These are phyloP conservation scores for Otolemur crassicaudatus DNA, from an alignment of 2,797 vertebrate genomes.

Conservation along the genomic window DNA sequence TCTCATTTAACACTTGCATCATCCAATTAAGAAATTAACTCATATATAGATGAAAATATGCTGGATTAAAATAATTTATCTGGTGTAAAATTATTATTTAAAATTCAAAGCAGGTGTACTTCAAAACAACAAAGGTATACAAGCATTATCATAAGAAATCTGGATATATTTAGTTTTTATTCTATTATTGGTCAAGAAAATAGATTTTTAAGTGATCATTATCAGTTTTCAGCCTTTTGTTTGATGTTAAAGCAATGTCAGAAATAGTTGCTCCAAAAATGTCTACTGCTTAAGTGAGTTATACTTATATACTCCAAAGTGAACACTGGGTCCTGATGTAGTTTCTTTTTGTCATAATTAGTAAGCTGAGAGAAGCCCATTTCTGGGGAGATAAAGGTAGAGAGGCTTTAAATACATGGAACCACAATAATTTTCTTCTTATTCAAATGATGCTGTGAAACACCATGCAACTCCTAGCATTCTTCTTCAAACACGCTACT, in stretches of 20 bases:
- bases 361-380: not conserved
- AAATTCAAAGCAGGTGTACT: not conserved
- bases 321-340: not conserved
- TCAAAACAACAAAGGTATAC: not conserved
- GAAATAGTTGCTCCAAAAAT: not conserved
- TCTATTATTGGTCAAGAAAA: not conserved
- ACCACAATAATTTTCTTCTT: not conserved
- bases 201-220: not conserved
- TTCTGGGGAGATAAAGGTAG: not conserved
- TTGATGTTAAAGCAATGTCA: not conserved
- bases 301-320: not conserved
- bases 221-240: not conserved
- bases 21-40: not conserved
- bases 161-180: not conserved
- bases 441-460: not conserved
- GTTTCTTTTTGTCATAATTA: fast-evolving
- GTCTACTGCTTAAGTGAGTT: not conserved
- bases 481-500: not conserved
- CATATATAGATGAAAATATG: not conserved
- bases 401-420: not conserved
- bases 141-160: not conserved
- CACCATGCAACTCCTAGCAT: not conserved
- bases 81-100: not conserved
- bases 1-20: not conserved
- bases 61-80: not conserved